Base-by-base conservation (phyloP, 2,797 vertebrate species). In the Hafferia zeledoni region DNA sequence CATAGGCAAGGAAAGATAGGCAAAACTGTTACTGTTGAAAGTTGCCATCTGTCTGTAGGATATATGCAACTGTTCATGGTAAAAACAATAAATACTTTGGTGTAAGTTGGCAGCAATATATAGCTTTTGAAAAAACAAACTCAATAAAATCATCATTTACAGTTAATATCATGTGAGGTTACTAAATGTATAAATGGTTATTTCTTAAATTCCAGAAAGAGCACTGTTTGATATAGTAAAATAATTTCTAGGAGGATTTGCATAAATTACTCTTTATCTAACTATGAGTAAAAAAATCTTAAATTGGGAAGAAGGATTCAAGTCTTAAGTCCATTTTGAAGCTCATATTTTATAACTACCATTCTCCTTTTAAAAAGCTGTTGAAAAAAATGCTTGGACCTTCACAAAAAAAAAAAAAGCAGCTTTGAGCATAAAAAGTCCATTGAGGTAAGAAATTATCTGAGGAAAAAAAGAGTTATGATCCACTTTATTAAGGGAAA, bases 401-500 rank as follows among this genome's bases (percentile, higher is more conserved):
- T 52, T 82, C 18, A 75, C n/a, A 6, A 37, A 69, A n/a, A 75
- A 82, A n/a, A n/a, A 82, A 83, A 47, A 50, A 27, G 33, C 24
- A 68, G 6, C 22, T 85, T 91, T 83, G 44, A 92, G 55, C 6
- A 56, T 83, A 90, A 90, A 83, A 53, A 59, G 16, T 71, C 46
- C 39, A 35, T 56, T 79, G 70, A 84, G 57, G 75, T 89, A 61
- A 78, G 68, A 94, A 85, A 74, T 68, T 24, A 78, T 60, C 30
- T 83, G 52, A 70, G 80, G 56, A 69, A 65, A 84, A 79, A 46
- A 76, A 22, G 35, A 5, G 28, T 84, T 70, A 83, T 49, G 31
- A 80, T 84, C 63, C 1, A 27, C 70, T 89, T 93, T 91, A 80
- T 85, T 75, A 69, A 83, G 46, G 71, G 67, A 90, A 94, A 91